phyloP scores from a whole-genome alignment of 2,113 vertebrate species.

The Myiopsitta monachus region DNA sequence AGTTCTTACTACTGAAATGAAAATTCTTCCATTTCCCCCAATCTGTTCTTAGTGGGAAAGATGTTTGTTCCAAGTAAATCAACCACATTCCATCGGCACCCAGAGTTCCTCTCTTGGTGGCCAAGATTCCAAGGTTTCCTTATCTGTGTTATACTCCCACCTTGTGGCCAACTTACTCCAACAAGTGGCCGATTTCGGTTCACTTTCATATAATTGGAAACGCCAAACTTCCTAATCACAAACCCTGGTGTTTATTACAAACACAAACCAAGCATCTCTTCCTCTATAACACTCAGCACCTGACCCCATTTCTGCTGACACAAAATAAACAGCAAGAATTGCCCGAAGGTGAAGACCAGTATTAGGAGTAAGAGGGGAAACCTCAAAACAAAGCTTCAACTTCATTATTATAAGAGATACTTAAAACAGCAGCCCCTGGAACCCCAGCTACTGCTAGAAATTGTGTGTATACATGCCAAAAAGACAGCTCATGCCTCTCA shows the following conservation, averaged over 20 bases:
- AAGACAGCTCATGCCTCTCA: neutral
- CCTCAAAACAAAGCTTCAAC: neutral
- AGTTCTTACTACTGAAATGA: neutral
- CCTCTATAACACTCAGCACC: neutral
- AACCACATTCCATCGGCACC: neutral
- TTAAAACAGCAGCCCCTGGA: neutral
- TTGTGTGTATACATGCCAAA: neutral
- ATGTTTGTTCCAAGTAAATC: accelerated
- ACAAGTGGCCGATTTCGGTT: accelerated
- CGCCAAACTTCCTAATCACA: accelerated
- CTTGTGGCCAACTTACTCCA: neutral
- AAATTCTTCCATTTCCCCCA: too few species aligned
- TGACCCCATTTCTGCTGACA: neutral
- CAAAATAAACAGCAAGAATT: neutral
- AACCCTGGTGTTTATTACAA: accelerated
- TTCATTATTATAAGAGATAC: neutral
- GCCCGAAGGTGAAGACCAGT: neutral
- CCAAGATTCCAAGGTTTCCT: neutral
- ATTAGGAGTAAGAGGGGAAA: neutral
- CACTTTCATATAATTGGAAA: accelerated
- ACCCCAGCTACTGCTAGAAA: neutral
- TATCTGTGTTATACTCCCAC: neutral
- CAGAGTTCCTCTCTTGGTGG: accelerated
- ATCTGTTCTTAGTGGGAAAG: neutral
- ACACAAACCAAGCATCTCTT: neutral